phyloP scores from a whole-genome alignment of 2,113 vertebrate genomes.

The Catharus bicknelli region DNA sequence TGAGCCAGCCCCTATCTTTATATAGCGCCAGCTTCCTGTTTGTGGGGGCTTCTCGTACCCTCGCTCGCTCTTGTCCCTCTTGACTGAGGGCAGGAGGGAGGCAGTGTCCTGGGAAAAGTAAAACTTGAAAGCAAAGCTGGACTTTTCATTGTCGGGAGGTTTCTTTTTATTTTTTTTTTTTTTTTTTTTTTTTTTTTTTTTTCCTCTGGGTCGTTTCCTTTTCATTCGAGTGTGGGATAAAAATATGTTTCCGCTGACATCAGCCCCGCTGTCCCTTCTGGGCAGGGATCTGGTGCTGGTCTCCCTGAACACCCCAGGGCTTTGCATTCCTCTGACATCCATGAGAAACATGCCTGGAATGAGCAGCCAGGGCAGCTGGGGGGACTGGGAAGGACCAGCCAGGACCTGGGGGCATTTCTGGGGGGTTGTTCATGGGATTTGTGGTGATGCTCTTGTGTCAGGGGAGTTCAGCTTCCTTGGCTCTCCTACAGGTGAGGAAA shows the following conservation, averaged over 20 bases:
- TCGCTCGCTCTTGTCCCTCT: background rate
- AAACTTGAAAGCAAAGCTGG: constrained; percentile 43
- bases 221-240: constrained; percentile 14
- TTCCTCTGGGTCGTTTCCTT: constrained; percentile 65
- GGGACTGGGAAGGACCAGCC: background rate
- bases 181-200: constrained; percentile 1
- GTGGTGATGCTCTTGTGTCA: rapidly evolving
- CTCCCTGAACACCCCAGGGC: constrained; percentile 31
- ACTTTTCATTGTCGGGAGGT: constrained; percentile 28
- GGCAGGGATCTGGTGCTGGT: background rate
- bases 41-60: background rate
- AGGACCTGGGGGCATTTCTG: background rate
- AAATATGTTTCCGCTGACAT: constrained; percentile 71
- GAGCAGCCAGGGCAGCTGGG: background rate
- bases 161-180: background rate
- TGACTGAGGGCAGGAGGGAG: constrained; percentile 21
- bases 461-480: rapidly evolving
- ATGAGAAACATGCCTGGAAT: constrained; percentile 44
- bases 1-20: background rate
- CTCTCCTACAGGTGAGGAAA: background rate
- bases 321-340: constrained; percentile 23
- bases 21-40: constrained; percentile 14
- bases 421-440: background rate
- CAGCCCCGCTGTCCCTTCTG: constrained; percentile 37
- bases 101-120: constrained; percentile 68